phyloP scores from a whole-genome alignment of 2,888 invertebrate genomes.

The Mimumesa dahlbomi region DNA sequence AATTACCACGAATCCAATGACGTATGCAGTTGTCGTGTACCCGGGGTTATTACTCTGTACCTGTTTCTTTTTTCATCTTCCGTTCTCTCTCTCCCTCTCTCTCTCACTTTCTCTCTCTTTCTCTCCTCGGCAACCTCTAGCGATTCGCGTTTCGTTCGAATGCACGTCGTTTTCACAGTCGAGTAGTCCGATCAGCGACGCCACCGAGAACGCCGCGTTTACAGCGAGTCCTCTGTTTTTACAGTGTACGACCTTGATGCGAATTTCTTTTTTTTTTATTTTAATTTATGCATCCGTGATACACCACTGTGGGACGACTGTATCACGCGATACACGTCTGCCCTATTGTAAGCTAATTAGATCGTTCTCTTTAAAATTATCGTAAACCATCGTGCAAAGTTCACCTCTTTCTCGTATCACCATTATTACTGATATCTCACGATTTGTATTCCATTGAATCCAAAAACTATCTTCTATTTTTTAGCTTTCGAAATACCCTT shows the following conservation, averaged over 20 bases:
- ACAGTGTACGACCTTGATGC: too few species aligned
- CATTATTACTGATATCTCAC: too few species aligned
- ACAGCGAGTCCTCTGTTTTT: not conserved
- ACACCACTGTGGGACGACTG: not conserved
- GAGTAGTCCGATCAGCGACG: constrained; percentile 22
- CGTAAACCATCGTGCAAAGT: constrained; percentile 3
- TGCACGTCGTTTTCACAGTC: constrained; percentile 39
- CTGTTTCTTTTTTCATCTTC: not conserved
- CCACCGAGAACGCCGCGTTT: constrained; percentile 17
- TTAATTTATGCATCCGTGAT: constrained; percentile 20
- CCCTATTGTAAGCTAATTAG: constrained; percentile 34
- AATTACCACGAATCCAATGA: too few species aligned
- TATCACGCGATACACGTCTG: constrained; percentile 11
- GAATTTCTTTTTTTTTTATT: not conserved
- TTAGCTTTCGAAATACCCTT: too few species aligned
- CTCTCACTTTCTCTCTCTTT: constrained; percentile 1
- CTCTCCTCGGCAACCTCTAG: constrained; percentile 21
- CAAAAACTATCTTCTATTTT: too few species aligned
- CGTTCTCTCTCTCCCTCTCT: not conserved
- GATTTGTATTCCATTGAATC: too few species aligned
- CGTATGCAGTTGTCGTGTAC: too few species aligned
- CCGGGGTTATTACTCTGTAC: too few species aligned
- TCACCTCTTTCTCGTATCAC: constrained; percentile 10
- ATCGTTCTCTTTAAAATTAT: constrained; percentile 18
- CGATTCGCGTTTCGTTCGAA: constrained; percentile 28